Evolutionary conservation across 1,140 invertebrate species (phyloP), one percentile per base, ranked within the genome.

Genomic region (Drosophila murphyi): DNA sequence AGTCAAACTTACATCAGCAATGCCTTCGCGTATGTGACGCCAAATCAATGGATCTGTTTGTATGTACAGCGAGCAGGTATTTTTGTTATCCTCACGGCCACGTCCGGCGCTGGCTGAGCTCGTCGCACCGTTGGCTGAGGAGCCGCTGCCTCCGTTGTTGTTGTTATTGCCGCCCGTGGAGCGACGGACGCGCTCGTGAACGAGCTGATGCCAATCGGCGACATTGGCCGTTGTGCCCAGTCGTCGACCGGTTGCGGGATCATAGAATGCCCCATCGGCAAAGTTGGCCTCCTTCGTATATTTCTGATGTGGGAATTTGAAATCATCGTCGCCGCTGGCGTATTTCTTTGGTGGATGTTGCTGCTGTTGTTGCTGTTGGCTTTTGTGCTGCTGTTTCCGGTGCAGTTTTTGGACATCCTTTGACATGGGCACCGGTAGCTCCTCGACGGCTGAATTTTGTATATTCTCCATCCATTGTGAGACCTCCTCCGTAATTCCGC

Each of bases 31-130:
- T 83, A 99, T 97, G 91, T 99, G 97, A 82, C 96, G 95, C 97
- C 98, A 99, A 89, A 99, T 97, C 67, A 98, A 95, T 71, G 98
- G 98, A 95, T 99, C 98, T 7, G 98, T 99, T 93, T 99, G 98
- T 92, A 99, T 98, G 92, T 98, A 99, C 10, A 99, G 95, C 35
- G 97, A 98, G 93, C 98, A 99, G 32, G 96, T 97, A 92, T 97
- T 97, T 72, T 95, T 95, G 88, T 96, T 95, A 82, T 96, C 95
- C 79, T 95, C 95, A 72, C 94, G 95, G 55, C 94, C 93, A 5
- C 85, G 73, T 62, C 70, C 93, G 41, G 94, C 94, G 41, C 92
- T 93, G 7, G 63, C 10, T 35, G 71, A 12, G 94, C 75, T 82
- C 90, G 54, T 92, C 56, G 64, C 62, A 39, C 81, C 86, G 12